These are phyloP conservation scores for Rhadina sibilatrix DNA, from an alignment of 2,113 vertebrate species.

Conservation along the genomic window DNA sequence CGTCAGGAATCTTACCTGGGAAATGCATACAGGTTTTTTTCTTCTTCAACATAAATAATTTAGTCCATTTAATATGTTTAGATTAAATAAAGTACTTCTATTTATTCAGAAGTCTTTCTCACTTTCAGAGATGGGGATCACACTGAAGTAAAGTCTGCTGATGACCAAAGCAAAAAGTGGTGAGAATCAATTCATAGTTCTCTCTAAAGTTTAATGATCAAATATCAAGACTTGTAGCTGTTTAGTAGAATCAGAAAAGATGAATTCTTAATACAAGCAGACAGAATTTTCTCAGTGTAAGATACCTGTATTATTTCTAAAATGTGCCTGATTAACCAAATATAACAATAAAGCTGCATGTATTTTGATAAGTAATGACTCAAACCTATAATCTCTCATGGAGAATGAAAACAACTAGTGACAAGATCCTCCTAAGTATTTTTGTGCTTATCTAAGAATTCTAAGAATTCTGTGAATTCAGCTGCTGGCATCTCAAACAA, in stretches of 20 bases:
- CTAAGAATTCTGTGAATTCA: neutral
- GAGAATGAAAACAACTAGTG: neutral
- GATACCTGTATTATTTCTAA: neutral
- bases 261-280: neutral
- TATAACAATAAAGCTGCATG: neutral
- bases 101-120: neutral
- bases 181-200: conserved; percentile 12
- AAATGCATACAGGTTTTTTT: neutral
- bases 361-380: neutral
- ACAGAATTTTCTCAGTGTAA: neutral
- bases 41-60: neutral
- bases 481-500: neutral
- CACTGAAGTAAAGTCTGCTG: neutral
- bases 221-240: neutral
- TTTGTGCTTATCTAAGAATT: neutral
- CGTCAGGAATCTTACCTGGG: neutral
- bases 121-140: conserved; percentile 17
- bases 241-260: neutral
- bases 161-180: conserved; percentile 6
- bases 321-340: neutral
- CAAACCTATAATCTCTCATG: neutral
- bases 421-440: neutral
- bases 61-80: neutral
- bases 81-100: neutral
- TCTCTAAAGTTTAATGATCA: neutral